These are phyloP conservation scores for Nasonia longicornis DNA, from an alignment of 1,140 invertebrate species.

Conservation along the genomic window DNA sequence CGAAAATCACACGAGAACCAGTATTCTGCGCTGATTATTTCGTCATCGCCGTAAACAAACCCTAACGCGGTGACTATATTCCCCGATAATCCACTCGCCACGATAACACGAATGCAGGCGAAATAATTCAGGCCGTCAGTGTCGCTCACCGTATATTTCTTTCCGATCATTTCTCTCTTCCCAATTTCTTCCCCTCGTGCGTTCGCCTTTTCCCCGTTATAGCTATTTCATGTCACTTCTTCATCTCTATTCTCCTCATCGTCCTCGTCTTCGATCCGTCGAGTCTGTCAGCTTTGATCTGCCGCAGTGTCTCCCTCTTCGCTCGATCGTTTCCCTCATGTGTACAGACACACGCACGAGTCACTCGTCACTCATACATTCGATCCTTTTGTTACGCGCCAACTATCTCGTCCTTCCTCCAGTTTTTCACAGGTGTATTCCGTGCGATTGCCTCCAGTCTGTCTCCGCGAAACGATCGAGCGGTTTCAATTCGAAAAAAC, in stretches of 20 bases:
- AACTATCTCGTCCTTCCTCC: background rate
- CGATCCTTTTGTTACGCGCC: constrained; percentile 6
- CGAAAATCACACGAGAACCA: no score
- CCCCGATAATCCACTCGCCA: no score
- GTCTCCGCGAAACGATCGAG: background rate
- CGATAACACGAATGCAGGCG: no score
- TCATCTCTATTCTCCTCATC: background rate
- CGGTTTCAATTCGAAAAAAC: background rate
- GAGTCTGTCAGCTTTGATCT: background rate
- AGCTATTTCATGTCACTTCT: background rate
- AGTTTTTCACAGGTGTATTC: background rate
- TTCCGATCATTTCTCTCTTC: background rate
- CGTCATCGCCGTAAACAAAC: no score
- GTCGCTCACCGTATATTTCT: background rate
- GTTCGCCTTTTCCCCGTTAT: background rate
- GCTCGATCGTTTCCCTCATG: background rate
- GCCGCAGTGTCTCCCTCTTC: background rate
- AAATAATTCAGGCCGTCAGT: background rate
- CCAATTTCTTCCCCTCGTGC: constrained; percentile 1
- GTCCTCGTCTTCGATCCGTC: background rate
- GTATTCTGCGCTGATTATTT: no score
- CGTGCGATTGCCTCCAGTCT: background rate
- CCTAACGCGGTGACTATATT: no score
- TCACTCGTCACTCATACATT: background rate
- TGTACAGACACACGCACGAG: background rate